These are phyloP conservation scores for Danio tinwini DNA, from an alignment of 2,797 vertebrate genomes.

Conservation along the genomic window DNA sequence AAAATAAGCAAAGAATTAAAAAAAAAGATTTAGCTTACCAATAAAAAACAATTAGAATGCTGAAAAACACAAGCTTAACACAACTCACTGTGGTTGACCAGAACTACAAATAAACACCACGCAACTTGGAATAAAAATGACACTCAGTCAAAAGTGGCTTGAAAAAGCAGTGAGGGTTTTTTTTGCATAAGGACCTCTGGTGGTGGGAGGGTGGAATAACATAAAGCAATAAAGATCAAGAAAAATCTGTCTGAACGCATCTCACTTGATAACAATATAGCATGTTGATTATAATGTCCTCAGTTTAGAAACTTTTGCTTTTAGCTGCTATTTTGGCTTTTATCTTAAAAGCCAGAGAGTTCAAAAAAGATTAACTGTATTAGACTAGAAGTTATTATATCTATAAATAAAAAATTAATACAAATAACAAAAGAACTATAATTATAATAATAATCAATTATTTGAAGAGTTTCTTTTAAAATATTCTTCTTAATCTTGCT, in stretches of 20 bases:
- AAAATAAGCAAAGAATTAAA: not conserved
- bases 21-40: not conserved
- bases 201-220: not conserved
- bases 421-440: too few species aligned
- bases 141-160: not conserved
- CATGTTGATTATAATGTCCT: slow-evolving; percentile 10
- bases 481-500: too few species aligned
- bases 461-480: too few species aligned
- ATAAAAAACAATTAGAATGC: not conserved
- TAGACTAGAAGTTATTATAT: not conserved
- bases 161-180: not conserved
- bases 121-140: not conserved
- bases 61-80: not conserved
- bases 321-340: not conserved
- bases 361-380: not conserved
- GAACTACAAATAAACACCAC: not conserved
- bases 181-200: not conserved
- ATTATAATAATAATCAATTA: too few species aligned
- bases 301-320: not conserved
- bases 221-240: not conserved
- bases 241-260: not conserved
- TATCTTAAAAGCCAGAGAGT: not conserved
- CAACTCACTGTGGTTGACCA: not conserved
- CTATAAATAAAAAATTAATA: too few species aligned
- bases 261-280: not conserved